phyloP scores from a whole-genome alignment of 2,797 vertebrate species.

The Ctenosaura bakeri region DNA sequence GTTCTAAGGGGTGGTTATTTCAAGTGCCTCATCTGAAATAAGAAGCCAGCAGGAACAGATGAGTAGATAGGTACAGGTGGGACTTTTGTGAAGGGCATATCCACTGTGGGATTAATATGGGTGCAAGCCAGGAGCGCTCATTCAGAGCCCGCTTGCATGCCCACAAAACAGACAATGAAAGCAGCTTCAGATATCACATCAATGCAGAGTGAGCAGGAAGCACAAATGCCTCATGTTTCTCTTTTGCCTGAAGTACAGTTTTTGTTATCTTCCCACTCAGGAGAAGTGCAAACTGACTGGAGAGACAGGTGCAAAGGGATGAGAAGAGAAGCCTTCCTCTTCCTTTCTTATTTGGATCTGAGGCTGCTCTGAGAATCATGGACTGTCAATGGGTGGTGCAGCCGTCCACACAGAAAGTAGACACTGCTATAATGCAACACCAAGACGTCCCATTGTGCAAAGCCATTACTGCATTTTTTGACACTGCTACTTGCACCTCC shows the following conservation, averaged over 20 bases:
- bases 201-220: not conserved
- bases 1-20: not conserved
- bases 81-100: not conserved
- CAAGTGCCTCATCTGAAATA: not conserved
- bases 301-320: not conserved
- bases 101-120: conserved; percentile 10
- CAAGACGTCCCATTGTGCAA: not conserved
- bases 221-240: not conserved
- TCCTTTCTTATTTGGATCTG: not conserved
- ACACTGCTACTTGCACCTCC: not conserved
- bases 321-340: not conserved
- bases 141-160: conserved; percentile 11
- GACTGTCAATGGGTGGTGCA: not conserved
- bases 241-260: conserved; percentile 11
- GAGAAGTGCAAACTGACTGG: not conserved
- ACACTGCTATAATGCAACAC: not conserved
- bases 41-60: conserved; percentile 2
- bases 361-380: not conserved
- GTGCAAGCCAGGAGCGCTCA: not conserved
- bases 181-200: not conserved
- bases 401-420: not conserved
- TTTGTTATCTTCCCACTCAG: not conserved
- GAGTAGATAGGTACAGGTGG: not conserved
- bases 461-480: not conserved
- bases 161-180: not conserved